These are phyloP conservation scores for Semotilus atromaculatus DNA, from an alignment of 2,797 vertebrate genomes.

Conservation along the genomic window DNA sequence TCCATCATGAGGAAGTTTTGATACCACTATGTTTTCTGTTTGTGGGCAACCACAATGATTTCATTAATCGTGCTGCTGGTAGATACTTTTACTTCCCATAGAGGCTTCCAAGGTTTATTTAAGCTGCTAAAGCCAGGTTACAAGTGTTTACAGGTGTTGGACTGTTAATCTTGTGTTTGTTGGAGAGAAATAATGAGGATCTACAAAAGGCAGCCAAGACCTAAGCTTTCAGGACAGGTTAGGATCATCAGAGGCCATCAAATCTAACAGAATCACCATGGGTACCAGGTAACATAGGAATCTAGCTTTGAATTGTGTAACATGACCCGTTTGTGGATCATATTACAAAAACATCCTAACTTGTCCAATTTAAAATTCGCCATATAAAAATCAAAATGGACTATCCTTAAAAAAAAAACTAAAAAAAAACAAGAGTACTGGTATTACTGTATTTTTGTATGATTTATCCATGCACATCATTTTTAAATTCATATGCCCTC, in stretches of 20 bases:
- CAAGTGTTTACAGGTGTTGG: neutral
- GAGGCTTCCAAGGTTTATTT: neutral
- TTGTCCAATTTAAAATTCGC: neutral
- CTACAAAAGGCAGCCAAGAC: constrained; percentile 19
- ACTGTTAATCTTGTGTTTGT: constrained; percentile 17
- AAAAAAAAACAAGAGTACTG: neutral
- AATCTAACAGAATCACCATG: neutral
- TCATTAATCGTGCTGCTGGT: constrained; percentile 24
- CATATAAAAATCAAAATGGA: neutral
- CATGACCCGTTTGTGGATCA: neutral
- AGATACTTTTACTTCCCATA: constrained; percentile 14
- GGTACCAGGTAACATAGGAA: constrained; percentile 1
- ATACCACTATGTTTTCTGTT: constrained; percentile 36
- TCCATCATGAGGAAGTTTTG: constrained; percentile 38
- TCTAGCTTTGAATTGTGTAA: constrained; percentile 19
- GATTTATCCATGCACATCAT: neutral
- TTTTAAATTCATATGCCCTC: neutral
- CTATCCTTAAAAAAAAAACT: neutral
- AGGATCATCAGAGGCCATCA: constrained; percentile 23
- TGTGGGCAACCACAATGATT: constrained; percentile 43
- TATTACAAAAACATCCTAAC: constrained; percentile 14
- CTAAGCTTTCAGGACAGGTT: constrained; percentile 43
- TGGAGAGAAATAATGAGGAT: constrained; percentile 43
- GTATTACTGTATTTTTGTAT: neutral
- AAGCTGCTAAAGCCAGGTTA: neutral